Evolutionary conservation across 2,888 invertebrate genomes (phyloP).

Genomic region (Cosmia trapezina): DNA sequence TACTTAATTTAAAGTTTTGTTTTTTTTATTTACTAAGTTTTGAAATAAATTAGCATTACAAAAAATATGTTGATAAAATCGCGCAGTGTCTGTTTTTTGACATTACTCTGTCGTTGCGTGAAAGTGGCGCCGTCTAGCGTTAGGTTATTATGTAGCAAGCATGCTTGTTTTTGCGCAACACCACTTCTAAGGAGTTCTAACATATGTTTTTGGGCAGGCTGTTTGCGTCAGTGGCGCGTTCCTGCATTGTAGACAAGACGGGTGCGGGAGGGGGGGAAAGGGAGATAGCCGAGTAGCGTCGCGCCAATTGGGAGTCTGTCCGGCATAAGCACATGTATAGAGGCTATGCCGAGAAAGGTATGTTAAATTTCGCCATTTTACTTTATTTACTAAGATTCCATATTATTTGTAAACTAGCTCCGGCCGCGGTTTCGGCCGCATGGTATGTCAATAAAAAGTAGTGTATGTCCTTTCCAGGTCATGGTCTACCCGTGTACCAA

Average conservation of each 20-base stretch:
- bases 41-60: not conserved
- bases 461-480: no score
- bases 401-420: not conserved
- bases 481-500: no score
- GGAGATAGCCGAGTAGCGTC: slow-evolving; percentile 92
- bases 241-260: slow-evolving; percentile 97
- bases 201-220: slow-evolving; percentile 90
- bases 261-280: slow-evolving; percentile 91
- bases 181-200: slow-evolving; percentile 50
- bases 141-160: slow-evolving; percentile 40
- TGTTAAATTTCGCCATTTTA: slow-evolving; percentile 17
- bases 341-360: slow-evolving; percentile 81
- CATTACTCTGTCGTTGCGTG: not conserved
- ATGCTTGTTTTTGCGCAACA: slow-evolving; percentile 34
- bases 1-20: not conserved
- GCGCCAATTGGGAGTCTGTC: slow-evolving; percentile 86
- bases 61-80: not conserved
- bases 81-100: not conserved
- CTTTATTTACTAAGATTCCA: not conserved
- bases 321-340: slow-evolving; percentile 79
- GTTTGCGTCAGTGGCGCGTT: slow-evolving; percentile 98
- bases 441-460: no score
- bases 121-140: slow-evolving; percentile 39
- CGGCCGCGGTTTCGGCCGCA: no score
- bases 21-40: not conserved